These are phyloP conservation scores for Azorinus chamasolen DNA, from an alignment of 2,888 invertebrate genomes.

Conservation along the genomic window DNA sequence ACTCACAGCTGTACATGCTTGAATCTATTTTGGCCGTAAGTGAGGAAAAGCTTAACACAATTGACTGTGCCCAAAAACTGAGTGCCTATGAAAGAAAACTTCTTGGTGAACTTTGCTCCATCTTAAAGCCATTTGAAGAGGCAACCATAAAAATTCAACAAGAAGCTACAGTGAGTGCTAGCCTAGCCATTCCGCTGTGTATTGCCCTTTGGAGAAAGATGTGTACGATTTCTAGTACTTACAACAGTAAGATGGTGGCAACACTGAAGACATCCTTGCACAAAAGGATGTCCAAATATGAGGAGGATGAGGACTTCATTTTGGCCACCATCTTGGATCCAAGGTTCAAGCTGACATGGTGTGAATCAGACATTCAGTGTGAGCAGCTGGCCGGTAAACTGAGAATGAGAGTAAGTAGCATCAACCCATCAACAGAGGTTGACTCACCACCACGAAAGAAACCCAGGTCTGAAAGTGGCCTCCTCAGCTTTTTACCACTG, in stretches of 20 bases:
- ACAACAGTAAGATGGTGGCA: constrained; percentile 36
- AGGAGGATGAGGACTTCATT: constrained; percentile 17
- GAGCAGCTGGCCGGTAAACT: background rate
- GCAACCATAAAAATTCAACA: constrained; percentile 8
- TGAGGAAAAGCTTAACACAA: background rate
- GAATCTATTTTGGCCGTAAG: constrained; percentile 13
- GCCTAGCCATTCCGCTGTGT: constrained; percentile 26
- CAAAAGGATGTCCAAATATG: constrained; percentile 17
- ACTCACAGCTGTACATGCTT: constrained; percentile 51
- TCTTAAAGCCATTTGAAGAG: constrained; percentile 20
- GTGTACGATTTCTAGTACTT: constrained; percentile 14
- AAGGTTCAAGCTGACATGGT: constrained; percentile 32
- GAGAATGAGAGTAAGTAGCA: background rate
- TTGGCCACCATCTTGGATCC: constrained; percentile 37
- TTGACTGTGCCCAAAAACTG: constrained; percentile 2
- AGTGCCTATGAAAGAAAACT: constrained; percentile 9
- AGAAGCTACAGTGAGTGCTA: background rate
- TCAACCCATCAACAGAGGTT: background rate
- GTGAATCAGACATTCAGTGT: background rate
- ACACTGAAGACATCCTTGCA: constrained; percentile 13
- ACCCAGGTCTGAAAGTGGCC: constrained; percentile 12
- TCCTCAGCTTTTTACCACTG: constrained; percentile 35
- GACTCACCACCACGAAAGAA: constrained; percentile 15
- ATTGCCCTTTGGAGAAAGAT: constrained; percentile 18
- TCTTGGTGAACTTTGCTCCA: constrained; percentile 6